Percentiles rank a stretch among this genome's conserved stretches.
These are phyloP conservation scores for rabbit (Oryctolagus cuniculus) DNA, from an alignment of 2,113 vertebrate species.

Conservation along the genomic window DNA sequence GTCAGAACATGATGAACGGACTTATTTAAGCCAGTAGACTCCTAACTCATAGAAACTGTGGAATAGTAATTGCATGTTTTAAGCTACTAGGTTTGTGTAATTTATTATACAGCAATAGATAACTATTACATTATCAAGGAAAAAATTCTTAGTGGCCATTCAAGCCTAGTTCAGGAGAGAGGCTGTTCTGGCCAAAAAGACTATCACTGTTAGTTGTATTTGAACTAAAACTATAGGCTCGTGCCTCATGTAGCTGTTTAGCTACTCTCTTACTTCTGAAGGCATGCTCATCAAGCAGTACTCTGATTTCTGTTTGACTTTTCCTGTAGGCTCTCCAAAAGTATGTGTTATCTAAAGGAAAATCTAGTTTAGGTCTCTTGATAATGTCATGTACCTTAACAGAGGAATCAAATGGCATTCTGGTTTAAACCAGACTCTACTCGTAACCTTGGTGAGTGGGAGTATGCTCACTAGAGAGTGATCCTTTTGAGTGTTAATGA, in stretches of 20 bases:
- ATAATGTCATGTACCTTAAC: neutral
- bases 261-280: neutral
- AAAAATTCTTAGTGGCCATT: neutral
- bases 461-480: neutral
- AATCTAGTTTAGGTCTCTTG: neutral
- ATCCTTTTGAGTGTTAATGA: neutral
- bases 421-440: neutral
- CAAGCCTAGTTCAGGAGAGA: neutral
- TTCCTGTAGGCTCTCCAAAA: neutral
- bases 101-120: neutral
- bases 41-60: neutral
- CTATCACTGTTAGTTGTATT: neutral
- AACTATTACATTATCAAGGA: neutral
- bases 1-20: neutral
- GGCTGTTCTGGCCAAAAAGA: neutral
- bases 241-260: neutral
- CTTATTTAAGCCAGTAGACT: neutral
- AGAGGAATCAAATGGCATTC: neutral
- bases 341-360: neutral
- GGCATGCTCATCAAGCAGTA: neutral
- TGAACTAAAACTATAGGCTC: neutral
- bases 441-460: neutral
- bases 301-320: slow-evolving; percentile 9
- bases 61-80: neutral
- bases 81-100: neutral